Evolutionary conservation across 1,140 invertebrate genomes (phyloP), one percentile per base, ranked within the genome.

Genomic region (Stenopsyche tienmushanensis): DNA sequence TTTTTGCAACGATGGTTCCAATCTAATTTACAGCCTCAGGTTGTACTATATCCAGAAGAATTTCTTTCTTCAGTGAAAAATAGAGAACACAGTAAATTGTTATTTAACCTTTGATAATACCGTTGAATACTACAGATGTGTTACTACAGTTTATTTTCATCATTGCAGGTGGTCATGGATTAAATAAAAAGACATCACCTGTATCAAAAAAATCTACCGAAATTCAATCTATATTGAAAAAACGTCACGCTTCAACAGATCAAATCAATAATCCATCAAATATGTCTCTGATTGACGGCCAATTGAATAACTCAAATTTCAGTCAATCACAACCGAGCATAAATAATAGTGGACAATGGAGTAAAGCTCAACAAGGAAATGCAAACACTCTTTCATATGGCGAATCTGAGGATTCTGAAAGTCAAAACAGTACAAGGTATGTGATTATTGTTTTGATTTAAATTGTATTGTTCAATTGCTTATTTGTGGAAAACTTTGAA

Each of bases 181-280:
- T 39, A 8, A 54, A 26, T 3, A 70, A 66, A 20, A 70, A 70
- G 21, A 41, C 64, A 8, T 70, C 68, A 18, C 68, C 68, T 1
- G 54, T 34, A 18, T 72, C 62, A 24, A 81, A 78, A 72, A 79
- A 75, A 44, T 64, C 72, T 1, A 74, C 76, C 21, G 83, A 86
- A 72, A 74, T 83, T 9, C 81, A 80, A 45, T 84, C 80, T n/a
- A 83, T 84, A 63, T 75, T 82, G 67, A 88, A 84, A 67, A 80
- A 83, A 63, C 67, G 82, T 64, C 73, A 81, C 75, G 71, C 84
- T 73, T 78, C 80, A 18, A 74, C 82, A 39, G 83, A 86, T 73
- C 79, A 86, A 52, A 73, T 76, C 17, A 80, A 76, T 55, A 52
- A 71, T 44, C 34, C 54, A 5, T 53, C 42, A 20, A 58, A 21